Percentiles rank a stretch among this genome's conserved stretches.
phyloP scores from a whole-genome alignment of 2,113 vertebrate species.

The Calonectris borealis region DNA sequence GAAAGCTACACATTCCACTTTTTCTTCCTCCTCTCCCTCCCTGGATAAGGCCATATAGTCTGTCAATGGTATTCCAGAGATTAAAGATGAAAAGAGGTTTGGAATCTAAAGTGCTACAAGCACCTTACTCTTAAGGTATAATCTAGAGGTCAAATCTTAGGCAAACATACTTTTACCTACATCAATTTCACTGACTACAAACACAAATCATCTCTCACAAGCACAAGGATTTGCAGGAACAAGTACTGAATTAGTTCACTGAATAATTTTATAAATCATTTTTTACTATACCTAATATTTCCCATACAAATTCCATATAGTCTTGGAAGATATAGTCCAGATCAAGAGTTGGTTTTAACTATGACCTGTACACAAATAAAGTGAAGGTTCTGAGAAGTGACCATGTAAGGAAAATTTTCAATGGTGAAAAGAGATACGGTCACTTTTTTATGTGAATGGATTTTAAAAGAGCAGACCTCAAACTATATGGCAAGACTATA shows the following conservation, averaged over 20 bases:
- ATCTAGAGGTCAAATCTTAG: slow-evolving; percentile 14
- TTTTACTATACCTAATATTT: neutral
- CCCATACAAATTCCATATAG: neutral
- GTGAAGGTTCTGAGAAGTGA: neutral
- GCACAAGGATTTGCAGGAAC: slow-evolving; percentile 3
- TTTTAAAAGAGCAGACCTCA: neutral
- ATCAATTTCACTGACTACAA: neutral
- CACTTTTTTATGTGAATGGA: neutral
- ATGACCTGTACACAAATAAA: neutral
- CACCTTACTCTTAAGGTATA: neutral
- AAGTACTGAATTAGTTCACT: neutral
- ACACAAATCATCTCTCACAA: neutral
- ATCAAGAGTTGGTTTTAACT: neutral
- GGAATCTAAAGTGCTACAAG: neutral
- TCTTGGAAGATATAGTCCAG: neutral
- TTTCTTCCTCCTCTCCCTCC: neutral
- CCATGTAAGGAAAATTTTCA: neutral
- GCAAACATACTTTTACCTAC: neutral
- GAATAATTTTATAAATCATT: neutral
- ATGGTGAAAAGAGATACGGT: neutral
- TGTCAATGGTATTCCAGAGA: neutral
- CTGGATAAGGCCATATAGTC: neutral
- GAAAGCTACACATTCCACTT: neutral
- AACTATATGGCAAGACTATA: neutral
- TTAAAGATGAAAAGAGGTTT: neutral